phyloP scores from a whole-genome alignment of 1,140 invertebrate species.

The Drosophila prosaltans region DNA sequence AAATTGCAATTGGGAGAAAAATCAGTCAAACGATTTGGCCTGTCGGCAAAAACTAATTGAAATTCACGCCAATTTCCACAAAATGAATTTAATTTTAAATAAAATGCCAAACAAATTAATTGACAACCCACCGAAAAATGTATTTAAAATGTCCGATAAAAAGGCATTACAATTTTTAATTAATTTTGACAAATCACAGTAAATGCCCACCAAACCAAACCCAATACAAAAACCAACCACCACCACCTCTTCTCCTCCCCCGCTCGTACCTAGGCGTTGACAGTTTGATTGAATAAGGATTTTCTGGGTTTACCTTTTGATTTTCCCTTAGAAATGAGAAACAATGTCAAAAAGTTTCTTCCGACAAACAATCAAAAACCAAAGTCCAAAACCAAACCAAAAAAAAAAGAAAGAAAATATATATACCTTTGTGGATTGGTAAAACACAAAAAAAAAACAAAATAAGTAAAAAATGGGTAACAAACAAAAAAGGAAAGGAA shows the following conservation, averaged over 20 bases:
- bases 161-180: slow-evolving; percentile 80
- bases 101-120: slow-evolving; percentile 74
- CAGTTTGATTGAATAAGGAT: slow-evolving; percentile 67
- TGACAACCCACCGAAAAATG: slow-evolving; percentile 46
- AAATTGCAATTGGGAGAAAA: slow-evolving; percentile 10
- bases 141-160: slow-evolving; percentile 44
- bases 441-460: background rate
- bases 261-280: slow-evolving; percentile 32
- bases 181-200: slow-evolving; percentile 69
- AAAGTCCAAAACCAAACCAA: slow-evolving; percentile 39
- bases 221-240: background rate
- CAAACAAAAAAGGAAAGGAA: slow-evolving; percentile 15
- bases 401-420: slow-evolving; percentile 5
- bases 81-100: slow-evolving; percentile 64
- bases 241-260: background rate
- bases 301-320: slow-evolving; percentile 55
- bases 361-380: slow-evolving; percentile 51
- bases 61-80: slow-evolving; percentile 59
- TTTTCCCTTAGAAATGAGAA: slow-evolving; percentile 76
- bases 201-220: slow-evolving; percentile 38
- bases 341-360: slow-evolving; percentile 52
- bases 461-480: background rate
- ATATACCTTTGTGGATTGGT: slow-evolving; percentile 40
- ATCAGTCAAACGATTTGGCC: slow-evolving; percentile 18
- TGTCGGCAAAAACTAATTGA: slow-evolving; percentile 61